A percentile compares a stretch with the other conserved stretches of the same genome.
Evolutionary conservation across 2,888 invertebrate genomes (phyloP).

Genomic region (Hypsopygia costalis): DNA sequence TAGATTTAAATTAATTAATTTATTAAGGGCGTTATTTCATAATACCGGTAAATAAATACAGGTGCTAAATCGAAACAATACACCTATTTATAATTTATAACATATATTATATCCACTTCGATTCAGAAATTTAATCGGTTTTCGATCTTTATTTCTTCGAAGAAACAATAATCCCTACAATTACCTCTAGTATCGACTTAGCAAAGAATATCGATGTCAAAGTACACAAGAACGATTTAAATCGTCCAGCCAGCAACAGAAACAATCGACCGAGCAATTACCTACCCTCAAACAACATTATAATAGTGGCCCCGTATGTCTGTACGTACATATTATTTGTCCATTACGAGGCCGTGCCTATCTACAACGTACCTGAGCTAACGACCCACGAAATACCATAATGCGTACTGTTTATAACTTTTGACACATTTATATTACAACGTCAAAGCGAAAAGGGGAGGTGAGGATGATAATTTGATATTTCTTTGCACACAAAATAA

Average conservation of each 20-base stretch:
- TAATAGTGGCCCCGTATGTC: conserved; percentile 48
- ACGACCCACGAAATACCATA: not conserved
- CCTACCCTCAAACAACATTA: conserved; percentile 67
- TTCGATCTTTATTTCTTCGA: too few relatives aligned
- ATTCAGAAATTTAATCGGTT: too few relatives aligned
- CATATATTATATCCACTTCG: too few relatives aligned
- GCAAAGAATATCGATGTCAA: conserved; percentile 17
- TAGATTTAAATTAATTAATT: too few relatives aligned
- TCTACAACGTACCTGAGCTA: conserved; percentile 1
- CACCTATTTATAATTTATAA: too few relatives aligned
- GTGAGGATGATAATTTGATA: too few relatives aligned
- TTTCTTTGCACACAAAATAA: too few relatives aligned
- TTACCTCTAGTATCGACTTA: not conserved
- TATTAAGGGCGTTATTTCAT: too few relatives aligned
- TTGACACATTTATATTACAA: not conserved
- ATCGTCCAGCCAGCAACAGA: conserved; percentile 24
- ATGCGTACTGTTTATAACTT: not conserved
- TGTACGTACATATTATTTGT: conserved; percentile 64
- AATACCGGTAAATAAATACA: too few relatives aligned
- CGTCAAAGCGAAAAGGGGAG: too few relatives aligned
- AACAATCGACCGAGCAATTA: conserved; percentile 40
- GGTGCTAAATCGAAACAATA: too few relatives aligned
- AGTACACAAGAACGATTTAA: conserved; percentile 24
- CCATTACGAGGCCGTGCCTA: conserved; percentile 46
- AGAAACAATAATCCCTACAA: too few relatives aligned